Base-by-base conservation (phyloP, 2,888 invertebrate genomes). In the Protula sp. region DNA sequence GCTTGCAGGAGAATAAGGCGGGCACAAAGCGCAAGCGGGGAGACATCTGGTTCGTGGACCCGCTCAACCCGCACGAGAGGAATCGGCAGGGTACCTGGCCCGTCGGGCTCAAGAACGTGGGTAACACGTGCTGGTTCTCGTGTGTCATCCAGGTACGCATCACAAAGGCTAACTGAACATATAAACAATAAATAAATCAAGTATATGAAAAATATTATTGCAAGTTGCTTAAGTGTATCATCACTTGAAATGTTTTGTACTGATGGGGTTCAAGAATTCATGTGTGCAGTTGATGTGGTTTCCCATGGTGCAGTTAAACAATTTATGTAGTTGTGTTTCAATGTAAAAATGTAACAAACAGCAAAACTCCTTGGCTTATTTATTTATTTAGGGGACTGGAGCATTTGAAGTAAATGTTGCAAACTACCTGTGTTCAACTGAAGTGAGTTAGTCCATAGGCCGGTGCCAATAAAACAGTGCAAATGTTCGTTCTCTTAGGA, bases 91-190 rank as follows among this genome's bases (percentile, higher is more conserved):
- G 74, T 1, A 70, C 70, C 48, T 80, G 81, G 76, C 83, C 83
- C 9, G 82, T 82, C 5, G 83, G 83, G 1, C 70, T 83, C 55
- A 82, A 82, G 68, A 83, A 83, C 73, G 81, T 83, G 4, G 83
- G 83, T 54, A 83, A 83, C 61, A 83, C 83, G 0, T 83, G 83
- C 70, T 83, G 83, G 83, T 83, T 83, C 66, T 82, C 81, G 70
- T 82, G 82, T 61, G 82, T 83, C n/a, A 82, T 82, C 58, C 83
- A 83, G 75, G 81, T 81, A 61, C 59, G 61, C 24, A 56, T 9
- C 4, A 14, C 26, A 26, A 30, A 3, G 19, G 22, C 28, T 29
- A 9, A 19, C 5, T 50, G 14, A 50, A 19, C 4, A 4, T 14
- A n/a, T n/a, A n/a, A n/a, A n/a, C n/a, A n/a, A 9, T 50, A 50